A percentile compares a stretch with the other conserved stretches of the same genome.
phyloP scores from a whole-genome alignment of 1,140 invertebrate genomes.

The Aplysia californica region DNA sequence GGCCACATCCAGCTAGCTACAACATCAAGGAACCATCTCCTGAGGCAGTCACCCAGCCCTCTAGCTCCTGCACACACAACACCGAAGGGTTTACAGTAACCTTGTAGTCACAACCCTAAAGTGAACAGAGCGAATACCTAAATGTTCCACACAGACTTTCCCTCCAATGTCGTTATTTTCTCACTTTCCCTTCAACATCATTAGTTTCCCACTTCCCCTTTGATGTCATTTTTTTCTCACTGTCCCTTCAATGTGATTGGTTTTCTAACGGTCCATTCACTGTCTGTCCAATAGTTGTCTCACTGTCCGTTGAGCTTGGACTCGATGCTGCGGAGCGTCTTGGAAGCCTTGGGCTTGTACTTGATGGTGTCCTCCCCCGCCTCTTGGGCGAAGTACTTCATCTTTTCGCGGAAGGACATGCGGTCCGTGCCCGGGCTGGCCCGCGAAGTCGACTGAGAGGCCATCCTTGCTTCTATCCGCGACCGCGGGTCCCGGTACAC shows the following conservation, averaged over 20 bases:
- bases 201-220: no score
- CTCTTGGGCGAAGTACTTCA: constrained; percentile 68
- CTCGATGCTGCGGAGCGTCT: constrained; percentile 56
- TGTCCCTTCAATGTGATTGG: neutral
- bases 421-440: constrained; percentile 46
- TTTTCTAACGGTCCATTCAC: neutral
- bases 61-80: no score
- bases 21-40: no score
- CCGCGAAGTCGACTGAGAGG: constrained; percentile 29
- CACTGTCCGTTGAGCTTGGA: constrained; percentile 59
- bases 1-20: no score
- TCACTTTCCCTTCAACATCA: constrained; percentile 4
- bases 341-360: constrained; percentile 62
- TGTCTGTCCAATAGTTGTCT: neutral
- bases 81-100: no score
- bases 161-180: neutral
- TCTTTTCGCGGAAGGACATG: constrained; percentile 69
- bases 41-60: no score
- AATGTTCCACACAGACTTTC: neutral
- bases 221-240: neutral
- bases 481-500: constrained; percentile 69
- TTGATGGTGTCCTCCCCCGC: constrained; percentile 65
- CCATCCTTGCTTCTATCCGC: constrained; percentile 63
- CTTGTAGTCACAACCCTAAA: neutral
- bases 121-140: neutral